A percentile compares a stretch with the other conserved stretches of the same genome.
Evolutionary conservation across 2,888 invertebrate species (phyloP).

Genomic region (Machimus atricapillus): DNA sequence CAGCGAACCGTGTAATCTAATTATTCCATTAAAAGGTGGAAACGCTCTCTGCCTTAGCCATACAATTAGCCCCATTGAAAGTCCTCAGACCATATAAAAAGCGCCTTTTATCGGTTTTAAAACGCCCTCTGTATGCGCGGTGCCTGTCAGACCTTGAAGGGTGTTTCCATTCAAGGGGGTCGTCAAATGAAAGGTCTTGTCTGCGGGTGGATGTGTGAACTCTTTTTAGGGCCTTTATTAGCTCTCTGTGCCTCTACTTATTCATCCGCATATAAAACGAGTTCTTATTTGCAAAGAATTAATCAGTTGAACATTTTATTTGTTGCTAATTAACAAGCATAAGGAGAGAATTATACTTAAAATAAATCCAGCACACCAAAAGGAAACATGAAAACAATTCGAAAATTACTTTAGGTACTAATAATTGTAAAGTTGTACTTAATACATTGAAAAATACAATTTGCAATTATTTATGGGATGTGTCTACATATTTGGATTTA

Average conservation of each 20-base stretch:
- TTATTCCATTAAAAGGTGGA: slow-evolving; percentile 36
- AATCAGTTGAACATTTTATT: background rate
- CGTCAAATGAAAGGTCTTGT: background rate
- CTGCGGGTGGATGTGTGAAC: background rate
- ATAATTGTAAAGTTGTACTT: no score
- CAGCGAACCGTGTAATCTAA: slow-evolving; percentile 28
- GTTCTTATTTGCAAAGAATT: background rate
- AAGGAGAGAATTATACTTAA: background rate
- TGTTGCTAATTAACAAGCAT: background rate
- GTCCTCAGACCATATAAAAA: background rate
- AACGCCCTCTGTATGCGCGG: background rate
- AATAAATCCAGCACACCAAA: background rate
- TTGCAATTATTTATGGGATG: no score
- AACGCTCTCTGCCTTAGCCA: background rate
- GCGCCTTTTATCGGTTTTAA: background rate
- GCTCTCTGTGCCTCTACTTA: background rate
- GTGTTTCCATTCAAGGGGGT: background rate
- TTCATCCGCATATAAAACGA: background rate
- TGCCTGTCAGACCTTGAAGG: background rate
- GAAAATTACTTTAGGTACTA: no score
- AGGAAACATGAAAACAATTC: background rate
- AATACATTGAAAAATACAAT: no score
- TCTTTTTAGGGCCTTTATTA: background rate
- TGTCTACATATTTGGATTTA: no score
- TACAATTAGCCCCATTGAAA: background rate